Evolutionary conservation across 2,113 vertebrate species (phyloP), one percentile per base, ranked within the genome.

Genomic region (Corydoras sp.): DNA sequence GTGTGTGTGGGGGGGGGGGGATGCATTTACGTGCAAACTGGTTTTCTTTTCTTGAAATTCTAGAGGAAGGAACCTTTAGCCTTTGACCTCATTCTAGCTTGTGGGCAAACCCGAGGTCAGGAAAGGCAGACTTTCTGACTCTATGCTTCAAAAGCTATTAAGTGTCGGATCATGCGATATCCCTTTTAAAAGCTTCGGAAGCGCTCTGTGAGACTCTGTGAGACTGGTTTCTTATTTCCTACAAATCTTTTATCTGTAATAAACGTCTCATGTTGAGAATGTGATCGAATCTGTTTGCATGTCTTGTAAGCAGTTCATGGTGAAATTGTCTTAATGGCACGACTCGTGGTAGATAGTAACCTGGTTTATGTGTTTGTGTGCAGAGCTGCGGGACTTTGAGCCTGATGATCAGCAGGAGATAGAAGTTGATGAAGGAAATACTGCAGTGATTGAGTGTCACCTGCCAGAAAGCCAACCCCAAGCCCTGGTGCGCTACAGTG

Each of bases 381-480:
- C 87, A 98, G 96, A 98, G 79, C 89, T 98, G 80, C 92, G 96
- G 54, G 96, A 98, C 84, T 98, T 98, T 72, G 95, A 98, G 86
- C 90, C 91, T 0, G 93, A 98, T 0, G 92, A 92, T 72, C 95
- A 96, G 79, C 94, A 96, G 0, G 94, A 97, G 74, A 97, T 98
- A 0, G 96, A 98, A 84, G 96, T 98, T 7, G 96, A 98, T 1
- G 95, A 98, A 83, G 96, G 96, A 62, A 98, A 98, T 89, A 98
- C 96, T 0, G 96, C 96, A 0, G 93, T 98, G 73, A 98, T 98
- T 0, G 94, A 94, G 66, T 98, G 96, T 0, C 94, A 98, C 82
- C 89, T 98, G 68, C 96, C 96, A 0, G 96, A 98, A 83, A 98
- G 95, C 82, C 96, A 97, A 68, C 96, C 96, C 9, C 95, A 97